Evolutionary conservation across 2,113 vertebrate species (phyloP), one percentile per base, ranked within the genome.

Genomic region (Myxocyprinus asiaticus): DNA sequence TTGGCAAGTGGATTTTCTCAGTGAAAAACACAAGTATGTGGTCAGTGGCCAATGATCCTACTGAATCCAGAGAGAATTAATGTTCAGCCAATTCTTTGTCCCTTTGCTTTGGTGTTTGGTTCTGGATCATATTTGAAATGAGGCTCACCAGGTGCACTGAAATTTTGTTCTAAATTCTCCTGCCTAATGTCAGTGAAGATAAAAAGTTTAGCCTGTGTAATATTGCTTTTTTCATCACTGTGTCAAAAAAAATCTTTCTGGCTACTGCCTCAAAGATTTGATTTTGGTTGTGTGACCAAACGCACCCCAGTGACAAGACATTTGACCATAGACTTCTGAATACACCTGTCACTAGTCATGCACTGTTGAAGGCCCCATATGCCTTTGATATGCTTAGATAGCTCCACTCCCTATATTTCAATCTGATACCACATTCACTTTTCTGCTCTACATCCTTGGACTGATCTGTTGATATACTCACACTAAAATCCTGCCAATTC

Each of bases 121-220:
- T 66, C 63, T 44, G 69, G 53, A 33, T 73, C 62, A 73, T 33
- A 55, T 66, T 44, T 48, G 55, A 42, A 62, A 17, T 50, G 6
- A 74, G 50, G 14, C 51, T 50, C 59, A 65, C 61, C 67, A 64
- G 78, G 78, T 74, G 71, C 51, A 42, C 22, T 45, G 44, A 74
- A 67, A 61, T 33, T 8, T 9, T 65, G 66, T 73, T 50, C 48
- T 66, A 67, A 73, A 80, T 56, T 50, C 15, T 73, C 9, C 15
- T 14, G 71, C 50, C 58, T 62, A 45, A 74, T 56, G 45, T 74
- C 44, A 63, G 71, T 7, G 59, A 50, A 74, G 44, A 74, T 74
- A 63, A 74, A 74, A 64, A 22, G 55, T 53, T 62, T 33, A 33
- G 22, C 22, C 3, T 33, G 22, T 33, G 22, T 33, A 33, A 33